These are phyloP conservation scores for Odontomachus brunneus DNA, from an alignment of 1,140 invertebrate genomes.

Conservation along the genomic window DNA sequence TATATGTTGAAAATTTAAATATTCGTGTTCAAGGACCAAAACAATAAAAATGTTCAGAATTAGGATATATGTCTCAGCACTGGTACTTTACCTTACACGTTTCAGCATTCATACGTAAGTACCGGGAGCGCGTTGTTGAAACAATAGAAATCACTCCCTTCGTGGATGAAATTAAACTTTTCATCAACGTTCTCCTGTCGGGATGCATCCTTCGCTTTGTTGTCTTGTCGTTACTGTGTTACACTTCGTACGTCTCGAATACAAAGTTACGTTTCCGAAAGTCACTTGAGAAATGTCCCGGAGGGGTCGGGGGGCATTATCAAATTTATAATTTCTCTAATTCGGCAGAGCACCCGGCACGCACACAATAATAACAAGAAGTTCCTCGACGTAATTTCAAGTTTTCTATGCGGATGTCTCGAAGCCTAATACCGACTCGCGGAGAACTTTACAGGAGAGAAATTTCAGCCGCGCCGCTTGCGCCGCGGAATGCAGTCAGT, in stretches of 20 bases:
- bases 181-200: neutral
- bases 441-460: conserved; percentile 16
- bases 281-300: no score
- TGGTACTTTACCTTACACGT: no score
- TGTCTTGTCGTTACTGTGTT: neutral
- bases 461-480: conserved; percentile 22
- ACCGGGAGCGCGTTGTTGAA: neutral
- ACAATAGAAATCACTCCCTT: conserved; percentile 20
- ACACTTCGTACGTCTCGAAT: neutral
- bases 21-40: no score
- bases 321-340: neutral
- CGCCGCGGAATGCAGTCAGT: conserved; percentile 8
- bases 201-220: neutral
- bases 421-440: conserved; percentile 8
- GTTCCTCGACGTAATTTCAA: conserved; percentile 19
- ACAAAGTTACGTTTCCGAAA: no score
- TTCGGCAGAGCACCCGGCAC: no score
- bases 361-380: conserved; percentile 14
- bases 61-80: no score
- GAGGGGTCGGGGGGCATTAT: no score
- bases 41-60: no score
- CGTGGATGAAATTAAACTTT: neutral
- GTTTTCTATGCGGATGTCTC: conserved; percentile 5
- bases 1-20: no score
- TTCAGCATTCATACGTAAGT: neutral